Conservation (phyloP, 2,113 vertebrate genomes). For the Marmota monax region DNA sequence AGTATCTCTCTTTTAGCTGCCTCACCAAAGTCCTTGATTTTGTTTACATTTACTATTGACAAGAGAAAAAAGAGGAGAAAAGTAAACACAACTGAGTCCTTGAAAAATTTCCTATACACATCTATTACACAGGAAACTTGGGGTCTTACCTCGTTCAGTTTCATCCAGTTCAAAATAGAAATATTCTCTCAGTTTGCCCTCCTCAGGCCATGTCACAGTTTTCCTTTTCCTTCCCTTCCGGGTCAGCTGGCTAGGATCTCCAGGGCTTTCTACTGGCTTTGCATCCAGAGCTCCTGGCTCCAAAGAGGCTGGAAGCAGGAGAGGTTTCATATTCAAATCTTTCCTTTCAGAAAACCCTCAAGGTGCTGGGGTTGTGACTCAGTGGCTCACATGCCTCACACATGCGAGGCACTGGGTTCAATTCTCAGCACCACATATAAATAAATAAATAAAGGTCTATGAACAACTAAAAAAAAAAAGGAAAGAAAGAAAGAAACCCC, state of each 20-base stretch:
- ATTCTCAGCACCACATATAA: too few species aligned
- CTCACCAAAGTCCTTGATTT: conserved; percentile 98
- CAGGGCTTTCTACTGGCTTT: conserved; percentile 83
- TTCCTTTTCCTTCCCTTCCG: conserved; percentile 97
- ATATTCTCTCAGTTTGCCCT: conserved; percentile 94
- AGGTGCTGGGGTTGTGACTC: too few species aligned
- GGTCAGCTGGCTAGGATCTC: conserved; percentile 86
- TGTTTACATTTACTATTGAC: conserved; percentile 95
- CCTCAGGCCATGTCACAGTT: conserved; percentile 95
- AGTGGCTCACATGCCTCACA: too few species aligned
- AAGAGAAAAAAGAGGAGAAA: rapidly evolving
- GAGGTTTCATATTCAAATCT: not conserved
- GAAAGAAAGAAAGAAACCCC: not conserved
- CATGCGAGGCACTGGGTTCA: too few species aligned
- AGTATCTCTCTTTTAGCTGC: conserved; percentile 96
- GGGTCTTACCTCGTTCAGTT: conserved; percentile 93
- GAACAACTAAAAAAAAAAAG: too few species aligned
- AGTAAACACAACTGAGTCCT: not conserved
- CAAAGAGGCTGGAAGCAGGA: conserved; percentile 82
- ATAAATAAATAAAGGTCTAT: too few species aligned
- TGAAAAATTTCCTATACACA: too few species aligned
- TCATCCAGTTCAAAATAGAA: conserved; percentile 98
- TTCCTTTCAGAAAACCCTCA: not conserved
- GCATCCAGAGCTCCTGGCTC: conserved; percentile 87
- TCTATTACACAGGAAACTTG: rapidly evolving